Evolutionary conservation across 2,888 invertebrate species (phyloP).

Genomic region (Tipula vernalis): DNA sequence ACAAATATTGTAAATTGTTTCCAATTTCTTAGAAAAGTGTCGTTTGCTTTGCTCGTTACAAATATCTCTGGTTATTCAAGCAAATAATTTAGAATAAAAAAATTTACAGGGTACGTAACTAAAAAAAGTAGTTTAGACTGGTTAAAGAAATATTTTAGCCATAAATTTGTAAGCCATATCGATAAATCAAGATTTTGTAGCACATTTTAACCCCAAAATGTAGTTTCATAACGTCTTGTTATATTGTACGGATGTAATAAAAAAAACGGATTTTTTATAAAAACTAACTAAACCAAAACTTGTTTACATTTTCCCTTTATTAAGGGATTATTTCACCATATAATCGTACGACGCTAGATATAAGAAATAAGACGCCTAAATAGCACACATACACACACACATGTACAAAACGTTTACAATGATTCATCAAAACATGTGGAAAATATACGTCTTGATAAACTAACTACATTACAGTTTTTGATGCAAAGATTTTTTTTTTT

Average conservation of each 20-base stretch:
- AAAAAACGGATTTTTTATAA: not conserved
- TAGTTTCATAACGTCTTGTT: not conserved
- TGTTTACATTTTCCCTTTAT: not conserved
- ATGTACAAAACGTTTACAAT: not conserved
- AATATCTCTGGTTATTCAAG: too few relatives aligned
- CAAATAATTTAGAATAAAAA: too few relatives aligned
- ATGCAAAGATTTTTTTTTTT: not conserved
- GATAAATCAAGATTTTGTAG: not conserved
- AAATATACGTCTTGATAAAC: not conserved
- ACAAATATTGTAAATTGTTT: too few relatives aligned
- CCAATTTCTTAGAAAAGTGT: too few relatives aligned
- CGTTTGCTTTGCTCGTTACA: too few relatives aligned
- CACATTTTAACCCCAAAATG: not conserved
- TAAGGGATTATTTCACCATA: not conserved
- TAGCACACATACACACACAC: not conserved
- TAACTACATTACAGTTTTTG: not conserved
- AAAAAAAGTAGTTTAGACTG: too few relatives aligned
- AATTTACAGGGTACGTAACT: too few relatives aligned
- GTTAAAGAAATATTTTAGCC: too few relatives aligned
- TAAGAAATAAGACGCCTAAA: not conserved
- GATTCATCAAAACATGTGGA: not conserved
- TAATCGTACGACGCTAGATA: not conserved
- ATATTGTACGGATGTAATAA: too few relatives aligned
- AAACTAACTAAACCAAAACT: not conserved
- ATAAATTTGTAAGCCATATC: too few relatives aligned